These are phyloP conservation scores for Butorides virescens DNA, from an alignment of 2,113 vertebrate species.

Conservation along the genomic window DNA sequence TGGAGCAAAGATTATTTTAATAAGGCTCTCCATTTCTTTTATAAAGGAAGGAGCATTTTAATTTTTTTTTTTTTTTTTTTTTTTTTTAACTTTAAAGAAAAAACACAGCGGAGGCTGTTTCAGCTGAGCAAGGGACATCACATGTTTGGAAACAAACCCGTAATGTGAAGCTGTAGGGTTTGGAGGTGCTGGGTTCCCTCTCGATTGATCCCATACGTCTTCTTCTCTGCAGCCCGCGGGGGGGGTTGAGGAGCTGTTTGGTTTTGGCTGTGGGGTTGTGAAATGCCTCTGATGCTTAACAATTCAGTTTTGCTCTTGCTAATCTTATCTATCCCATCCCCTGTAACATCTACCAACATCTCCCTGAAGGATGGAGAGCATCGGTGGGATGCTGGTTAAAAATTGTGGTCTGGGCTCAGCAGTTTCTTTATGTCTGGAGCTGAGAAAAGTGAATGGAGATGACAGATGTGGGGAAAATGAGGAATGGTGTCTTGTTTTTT, in stretches of 20 bases:
- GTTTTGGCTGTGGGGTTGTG: background rate
- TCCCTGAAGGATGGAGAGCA: background rate
- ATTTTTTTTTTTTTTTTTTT: background rate
- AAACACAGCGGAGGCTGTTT: background rate
- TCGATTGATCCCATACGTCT: background rate
- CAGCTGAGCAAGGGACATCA: background rate
- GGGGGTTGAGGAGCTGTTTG: background rate
- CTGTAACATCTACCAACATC: background rate
- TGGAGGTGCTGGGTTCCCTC: background rate
- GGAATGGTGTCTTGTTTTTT: background rate
- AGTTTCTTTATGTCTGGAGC: background rate
- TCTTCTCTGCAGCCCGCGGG: rapidly evolving
- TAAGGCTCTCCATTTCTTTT: background rate
- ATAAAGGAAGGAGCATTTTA: background rate
- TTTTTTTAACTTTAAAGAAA: background rate
- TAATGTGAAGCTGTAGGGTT: background rate
- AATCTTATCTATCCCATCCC: background rate
- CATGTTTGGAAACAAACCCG: background rate
- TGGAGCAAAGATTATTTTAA: background rate
- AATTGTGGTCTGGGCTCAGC: background rate
- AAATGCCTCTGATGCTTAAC: background rate
- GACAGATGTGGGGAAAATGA: background rate
- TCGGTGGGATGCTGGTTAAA: background rate
- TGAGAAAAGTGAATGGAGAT: background rate
- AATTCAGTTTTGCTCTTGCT: background rate